Evolutionary conservation across 2,888 invertebrate species (phyloP), one percentile per base, ranked within the genome.

Genomic region (Pristionchus exspectatus): DNA sequence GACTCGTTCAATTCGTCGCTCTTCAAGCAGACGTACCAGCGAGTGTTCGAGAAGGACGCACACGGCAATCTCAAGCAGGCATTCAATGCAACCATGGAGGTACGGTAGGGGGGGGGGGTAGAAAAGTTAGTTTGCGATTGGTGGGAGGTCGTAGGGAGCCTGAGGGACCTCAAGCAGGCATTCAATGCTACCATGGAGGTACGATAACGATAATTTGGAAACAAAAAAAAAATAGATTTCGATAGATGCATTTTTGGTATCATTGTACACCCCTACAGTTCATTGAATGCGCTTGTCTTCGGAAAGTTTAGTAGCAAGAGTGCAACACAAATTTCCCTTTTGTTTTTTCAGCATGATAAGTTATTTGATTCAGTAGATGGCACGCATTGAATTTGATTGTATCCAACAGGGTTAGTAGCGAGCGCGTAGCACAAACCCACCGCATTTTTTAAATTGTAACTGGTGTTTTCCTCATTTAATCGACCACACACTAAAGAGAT

Each of bases 11-110:
- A 98, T 95, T 99, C 99, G 0, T 98, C 98, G 0, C 96, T 99
- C 16, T 99, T 99, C 96, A 99, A 99, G 96, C 99, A 99, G 96
- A 98, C 99, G 93, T 99, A 98, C 96, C 98, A 98, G 96, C 96
- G 98, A 92, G 93, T 99, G 7, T 99, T 99, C 95, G 96, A 97
- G 10, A 97, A 98, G 94, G 98, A 99, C 95, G 96, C 97, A 90
- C 97, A 97, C 93, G 97, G 97, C 87, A 97, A 98, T 94, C 97
- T 98, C 93, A 98, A 98, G 96, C 99, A 99, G 99, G 98, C 98
- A 7, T 99, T 99, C 95, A 98, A 98, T 95, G 98, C 97, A 12
- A 97, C 97, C 0, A 96, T 99, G 92, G 99, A 99, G 96, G 97
- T 99, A 86, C 87, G 54, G 54, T 50, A 50, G 44, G 59, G 88